A percentile compares a stretch with the other conserved stretches of the same genome.
phyloP scores from a whole-genome alignment of 2,113 vertebrate species.

The Synodontis membranacea region DNA sequence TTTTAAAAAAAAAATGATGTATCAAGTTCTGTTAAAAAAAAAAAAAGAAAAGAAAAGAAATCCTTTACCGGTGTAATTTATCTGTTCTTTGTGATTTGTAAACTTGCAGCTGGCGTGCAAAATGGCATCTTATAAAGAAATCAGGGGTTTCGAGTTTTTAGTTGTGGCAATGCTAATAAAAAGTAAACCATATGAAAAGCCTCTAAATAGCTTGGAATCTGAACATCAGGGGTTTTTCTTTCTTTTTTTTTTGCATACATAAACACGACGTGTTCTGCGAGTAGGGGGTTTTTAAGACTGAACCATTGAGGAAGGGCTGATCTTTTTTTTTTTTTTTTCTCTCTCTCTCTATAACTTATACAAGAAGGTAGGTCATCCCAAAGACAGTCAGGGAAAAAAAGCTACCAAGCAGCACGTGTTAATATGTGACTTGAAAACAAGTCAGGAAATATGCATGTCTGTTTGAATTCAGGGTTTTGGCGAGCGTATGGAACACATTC shows the following conservation, averaged over 20 bases:
- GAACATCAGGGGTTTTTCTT: too few relatives aligned
- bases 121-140: slow-evolving; percentile 52
- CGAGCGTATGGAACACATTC: slow-evolving; percentile 58
- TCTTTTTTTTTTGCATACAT: slow-evolving; percentile 15
- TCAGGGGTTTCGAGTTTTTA: slow-evolving; percentile 44
- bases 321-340: slow-evolving; percentile 19
- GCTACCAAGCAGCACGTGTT: slow-evolving; percentile 54
- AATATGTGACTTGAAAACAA: slow-evolving; percentile 25
- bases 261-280: slow-evolving; percentile 18
- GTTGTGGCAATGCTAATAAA: slow-evolving; percentile 26
- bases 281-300: slow-evolving; percentile 19
- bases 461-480: background rate
- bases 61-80: background rate
- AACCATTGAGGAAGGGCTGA: slow-evolving; percentile 39
- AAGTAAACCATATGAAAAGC: background rate
- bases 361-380: slow-evolving; percentile 35
- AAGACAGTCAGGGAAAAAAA: slow-evolving; percentile 45
- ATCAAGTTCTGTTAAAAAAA: slow-evolving; percentile 40
- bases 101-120: slow-evolving; percentile 60
- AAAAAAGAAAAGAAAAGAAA: background rate
- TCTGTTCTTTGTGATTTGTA: slow-evolving; percentile 56
- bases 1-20: background rate
- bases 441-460: slow-evolving; percentile 18
- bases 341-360: slow-evolving; percentile 15
- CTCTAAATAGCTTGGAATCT: slow-evolving; percentile 21